Evolutionary conservation across 2,113 vertebrate genomes (phyloP).

Genomic region (Calidris pugnax): DNA sequence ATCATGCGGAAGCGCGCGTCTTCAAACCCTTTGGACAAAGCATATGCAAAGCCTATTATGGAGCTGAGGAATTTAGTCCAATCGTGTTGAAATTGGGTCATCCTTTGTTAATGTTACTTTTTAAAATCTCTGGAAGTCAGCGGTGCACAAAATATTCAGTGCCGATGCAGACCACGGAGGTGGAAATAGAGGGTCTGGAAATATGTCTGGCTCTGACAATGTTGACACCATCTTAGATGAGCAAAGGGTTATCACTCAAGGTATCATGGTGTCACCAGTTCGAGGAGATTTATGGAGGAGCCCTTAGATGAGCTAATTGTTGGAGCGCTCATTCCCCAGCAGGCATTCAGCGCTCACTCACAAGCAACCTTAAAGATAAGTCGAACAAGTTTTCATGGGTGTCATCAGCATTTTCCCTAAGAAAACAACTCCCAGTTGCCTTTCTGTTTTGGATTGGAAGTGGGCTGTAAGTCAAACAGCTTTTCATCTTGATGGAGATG

Average conservation of each 20-base stretch:
- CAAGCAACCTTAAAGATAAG: background rate
- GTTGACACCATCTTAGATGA: background rate
- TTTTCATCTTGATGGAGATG: background rate
- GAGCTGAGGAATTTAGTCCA: background rate
- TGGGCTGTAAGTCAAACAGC: conserved; percentile 1
- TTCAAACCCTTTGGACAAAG: background rate
- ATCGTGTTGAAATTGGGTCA: conserved; percentile 28
- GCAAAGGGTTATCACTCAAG: background rate
- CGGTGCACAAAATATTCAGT: background rate
- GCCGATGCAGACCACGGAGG: background rate
- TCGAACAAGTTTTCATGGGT: background rate
- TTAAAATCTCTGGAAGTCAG: background rate
- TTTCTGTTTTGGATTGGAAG: background rate
- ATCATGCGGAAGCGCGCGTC: fast-evolving
- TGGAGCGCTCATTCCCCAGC: background rate
- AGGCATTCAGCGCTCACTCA: background rate
- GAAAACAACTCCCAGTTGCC: background rate
- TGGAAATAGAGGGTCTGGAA: background rate
- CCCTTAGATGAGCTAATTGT: background rate
- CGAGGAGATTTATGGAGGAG: background rate
- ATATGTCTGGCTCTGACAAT: background rate
- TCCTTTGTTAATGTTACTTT: conserved; percentile 39
- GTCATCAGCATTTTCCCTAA: background rate
- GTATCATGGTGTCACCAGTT: background rate
- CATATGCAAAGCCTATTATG: background rate